A percentile compares a stretch with the other conserved stretches of the same genome.
Evolutionary conservation across 2,113 vertebrate species (phyloP).

Genomic region (Cercopithecus mona): DNA sequence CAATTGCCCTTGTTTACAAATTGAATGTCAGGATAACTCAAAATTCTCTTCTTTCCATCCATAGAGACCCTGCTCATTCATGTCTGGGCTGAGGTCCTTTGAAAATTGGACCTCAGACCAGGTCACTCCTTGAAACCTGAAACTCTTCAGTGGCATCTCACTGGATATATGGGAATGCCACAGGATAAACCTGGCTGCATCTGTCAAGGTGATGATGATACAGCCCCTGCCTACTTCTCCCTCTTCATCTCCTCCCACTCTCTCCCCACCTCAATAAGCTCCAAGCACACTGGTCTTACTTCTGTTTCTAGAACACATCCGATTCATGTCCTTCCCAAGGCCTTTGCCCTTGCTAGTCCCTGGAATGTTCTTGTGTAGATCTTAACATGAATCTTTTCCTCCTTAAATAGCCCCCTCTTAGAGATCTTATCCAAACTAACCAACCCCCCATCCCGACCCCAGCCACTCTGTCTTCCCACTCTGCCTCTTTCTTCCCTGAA

Average conservation of each 20-base stretch:
- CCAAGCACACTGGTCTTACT: neutral
- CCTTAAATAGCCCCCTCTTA: neutral
- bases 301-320: neutral
- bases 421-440: neutral
- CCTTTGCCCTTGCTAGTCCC: neutral
- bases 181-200: neutral
- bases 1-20: neutral
- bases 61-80: neutral
- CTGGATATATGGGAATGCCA: rapidly evolving
- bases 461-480: neutral
- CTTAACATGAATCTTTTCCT: neutral
- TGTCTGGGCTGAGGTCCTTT: neutral
- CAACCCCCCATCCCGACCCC: neutral
- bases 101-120: neutral
- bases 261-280: neutral
- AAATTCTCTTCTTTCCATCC: neutral
- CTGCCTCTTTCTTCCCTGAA: neutral
- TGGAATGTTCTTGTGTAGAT: neutral
- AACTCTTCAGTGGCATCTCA: neutral
- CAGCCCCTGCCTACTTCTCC: neutral
- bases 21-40: neutral
- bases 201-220: neutral
- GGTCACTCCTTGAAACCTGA: neutral
- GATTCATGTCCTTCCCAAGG: neutral
- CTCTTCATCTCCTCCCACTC: neutral